Base-by-base conservation (phyloP, 2,113 vertebrate species). In the Ageneiosus marmoratus region DNA sequence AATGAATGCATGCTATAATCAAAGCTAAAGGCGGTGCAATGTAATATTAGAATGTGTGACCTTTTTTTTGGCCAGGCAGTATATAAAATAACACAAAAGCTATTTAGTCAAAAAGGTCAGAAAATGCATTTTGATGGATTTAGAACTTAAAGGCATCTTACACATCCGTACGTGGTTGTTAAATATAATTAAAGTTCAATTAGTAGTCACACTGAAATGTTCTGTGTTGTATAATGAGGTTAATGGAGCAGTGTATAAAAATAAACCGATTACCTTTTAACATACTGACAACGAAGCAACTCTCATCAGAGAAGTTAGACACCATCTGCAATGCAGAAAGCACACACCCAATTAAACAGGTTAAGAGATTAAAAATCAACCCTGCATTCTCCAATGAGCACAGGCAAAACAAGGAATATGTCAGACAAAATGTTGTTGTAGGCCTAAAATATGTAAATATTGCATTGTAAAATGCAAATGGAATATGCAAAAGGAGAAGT, bases 281-380 rank as follows among this genome's bases (percentile, higher is more conserved):
- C 84, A 95, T 96, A 92, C 95, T 95, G 92, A 99, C 96, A 90
- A 97, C 91, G 94, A 99, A 99, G 89, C 96, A 97, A 91, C 96
- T 99, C 92, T 99, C 97, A 86, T 99, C 97, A 82, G 95, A 94
- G 90, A 99, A 94, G 91, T 99, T 99, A 87, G 97, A 97, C 95
- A 99, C 96, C 97, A 99, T 96, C 97, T 99, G 85, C 24, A 86
- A 89, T 60, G 83, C 24, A 77, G 24, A 18, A 78, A 20, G 34
- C 72, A n/a, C 29, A 48, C 55, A 5, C 29, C 0, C 16, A 20
- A 24, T 70, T 4, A 84, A 37, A 29, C 1, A 22, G 20, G 34
- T 1, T 37, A 41, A 41, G 37, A 41, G 11, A 56, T 41, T 9
- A 56, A 5, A 58, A 76, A 76, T 55, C 50, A 75, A 18, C 73